phyloP scores from a whole-genome alignment of 2,888 invertebrate species.

The Exephanes ischioxanthus region DNA sequence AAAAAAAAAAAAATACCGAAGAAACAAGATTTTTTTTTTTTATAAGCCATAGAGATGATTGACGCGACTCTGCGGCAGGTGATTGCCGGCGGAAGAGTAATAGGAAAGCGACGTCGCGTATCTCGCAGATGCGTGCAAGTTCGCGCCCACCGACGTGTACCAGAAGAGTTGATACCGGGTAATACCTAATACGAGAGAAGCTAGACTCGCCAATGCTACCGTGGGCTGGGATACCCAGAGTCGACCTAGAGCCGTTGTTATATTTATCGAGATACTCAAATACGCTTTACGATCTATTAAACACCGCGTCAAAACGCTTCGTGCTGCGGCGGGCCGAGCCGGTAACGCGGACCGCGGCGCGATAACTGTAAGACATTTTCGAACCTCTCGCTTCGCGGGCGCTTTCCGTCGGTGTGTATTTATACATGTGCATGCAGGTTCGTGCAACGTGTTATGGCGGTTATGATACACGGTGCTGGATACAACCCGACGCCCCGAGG shows the following conservation, averaged over 20 bases:
- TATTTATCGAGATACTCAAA: slow-evolving; percentile 84
- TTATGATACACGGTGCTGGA: slow-evolving; percentile 3
- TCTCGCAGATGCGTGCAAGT: slow-evolving; percentile 16
- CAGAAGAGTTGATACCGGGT: slow-evolving; percentile 22
- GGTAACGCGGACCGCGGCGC: slow-evolving; percentile 56
- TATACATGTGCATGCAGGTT: slow-evolving; percentile 18
- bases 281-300: slow-evolving; percentile 84
- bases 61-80: slow-evolving; percentile 6
- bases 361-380: slow-evolving; percentile 62
- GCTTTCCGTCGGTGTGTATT: slow-evolving; percentile 50
- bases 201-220: slow-evolving; percentile 38
- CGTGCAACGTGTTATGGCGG: slow-evolving; percentile 17
- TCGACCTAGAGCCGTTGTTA: slow-evolving; percentile 81
- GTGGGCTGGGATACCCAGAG: slow-evolving; percentile 64
- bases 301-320: slow-evolving; percentile 81
- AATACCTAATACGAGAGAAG: slow-evolving; percentile 57
- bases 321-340: slow-evolving; percentile 70
- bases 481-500: slow-evolving; percentile 3
- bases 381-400: slow-evolving; percentile 57
- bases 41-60: background rate
- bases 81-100: slow-evolving; percentile 20
- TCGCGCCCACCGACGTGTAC: background rate
- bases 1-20: background rate
- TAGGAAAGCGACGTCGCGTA: slow-evolving; percentile 12
- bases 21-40: background rate